These are phyloP conservation scores for Glossosoma conforme DNA, from an alignment of 1,140 invertebrate genomes.

Conservation along the genomic window DNA sequence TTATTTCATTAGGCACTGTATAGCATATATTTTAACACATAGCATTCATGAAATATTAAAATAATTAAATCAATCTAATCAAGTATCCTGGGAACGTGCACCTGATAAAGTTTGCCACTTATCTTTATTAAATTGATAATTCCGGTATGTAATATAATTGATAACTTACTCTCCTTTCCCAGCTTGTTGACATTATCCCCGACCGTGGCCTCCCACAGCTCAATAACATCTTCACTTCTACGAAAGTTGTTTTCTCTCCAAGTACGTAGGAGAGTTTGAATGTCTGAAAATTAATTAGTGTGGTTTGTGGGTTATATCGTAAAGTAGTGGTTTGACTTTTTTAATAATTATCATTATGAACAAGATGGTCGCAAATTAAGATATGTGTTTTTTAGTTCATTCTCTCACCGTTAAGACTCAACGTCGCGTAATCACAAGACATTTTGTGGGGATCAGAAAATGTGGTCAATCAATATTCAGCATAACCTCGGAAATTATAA, in stretches of 20 bases:
- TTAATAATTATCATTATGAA: no score
- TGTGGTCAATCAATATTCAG: not conserved
- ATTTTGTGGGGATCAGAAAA: slow-evolving; percentile 34
- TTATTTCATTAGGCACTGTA: no score
- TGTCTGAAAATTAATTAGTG: slow-evolving; percentile 61
- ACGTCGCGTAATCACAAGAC: slow-evolving; percentile 46
- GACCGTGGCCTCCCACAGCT: slow-evolving; percentile 79
- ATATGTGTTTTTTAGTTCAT: no score
- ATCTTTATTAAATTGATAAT: slow-evolving; percentile 13
- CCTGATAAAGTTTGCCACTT: no score
- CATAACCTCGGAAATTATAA: slow-evolving; percentile 4
- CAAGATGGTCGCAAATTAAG: not conserved
- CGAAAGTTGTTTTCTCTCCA: slow-evolving; percentile 92
- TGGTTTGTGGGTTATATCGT: no score
- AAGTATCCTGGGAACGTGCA: no score
- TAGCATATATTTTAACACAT: no score
- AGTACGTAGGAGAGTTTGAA: slow-evolving; percentile 71
- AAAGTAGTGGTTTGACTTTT: no score
- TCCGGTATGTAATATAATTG: no score
- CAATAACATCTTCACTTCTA: slow-evolving; percentile 80
- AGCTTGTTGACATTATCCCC: slow-evolving; percentile 70
- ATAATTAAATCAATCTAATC: no score
- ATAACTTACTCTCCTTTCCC: slow-evolving; percentile 89
- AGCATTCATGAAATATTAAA: no score
- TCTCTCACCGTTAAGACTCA: slow-evolving; percentile 48